Evolutionary conservation across 2,797 vertebrate genomes (phyloP), one percentile per base, ranked within the genome.

Genomic region (Gymnoscopelus microlampas): DNA sequence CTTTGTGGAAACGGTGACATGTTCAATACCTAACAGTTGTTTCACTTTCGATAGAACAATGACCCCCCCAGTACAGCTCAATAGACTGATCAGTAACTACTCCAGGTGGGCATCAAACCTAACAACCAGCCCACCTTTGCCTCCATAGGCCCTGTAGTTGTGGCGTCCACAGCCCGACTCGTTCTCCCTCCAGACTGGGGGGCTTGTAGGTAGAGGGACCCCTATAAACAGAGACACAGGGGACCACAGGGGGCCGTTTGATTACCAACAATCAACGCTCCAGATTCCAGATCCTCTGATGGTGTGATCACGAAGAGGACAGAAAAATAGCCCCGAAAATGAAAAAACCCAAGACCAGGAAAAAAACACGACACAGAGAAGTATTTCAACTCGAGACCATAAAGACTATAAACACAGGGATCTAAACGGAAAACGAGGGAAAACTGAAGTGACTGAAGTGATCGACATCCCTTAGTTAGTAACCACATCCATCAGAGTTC

Each of bases 51-150:
- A 64, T 35, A 29, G 5, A 32, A 14, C 50, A 39, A 53, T 6
- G 24, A 44, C 63, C 26, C 59, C 12, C 2, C 54, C 32, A 7
- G 7, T 68, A 15, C 56, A 71, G 11, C 29, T 72, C n/a, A 44
- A 44, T 44, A 56, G 53, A 77, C 19, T 50, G 8, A 55, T 67
- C 60, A 32, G 50, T 14, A 73, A 63, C 54, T 62, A 26, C 29
- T 82, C 53, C 62, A 65, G 78, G 85, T 84, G 82, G 87, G 85
- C 80, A 72, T 71, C 73, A 73, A 68, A 75, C 19, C 35, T 35
- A 61, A n/a, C 48, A 65, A 35, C 65, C 85, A 89, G 94, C 96
- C 96, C 97, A 98, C 97, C 97, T 99, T 95, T 85, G 93, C 95
- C 80, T 95, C 95, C 91, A 95, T 90, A 88, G 95, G 93, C 87